Base-by-base conservation (phyloP, 2,797 vertebrate species). In the Cyclopterus lumpus region DNA sequence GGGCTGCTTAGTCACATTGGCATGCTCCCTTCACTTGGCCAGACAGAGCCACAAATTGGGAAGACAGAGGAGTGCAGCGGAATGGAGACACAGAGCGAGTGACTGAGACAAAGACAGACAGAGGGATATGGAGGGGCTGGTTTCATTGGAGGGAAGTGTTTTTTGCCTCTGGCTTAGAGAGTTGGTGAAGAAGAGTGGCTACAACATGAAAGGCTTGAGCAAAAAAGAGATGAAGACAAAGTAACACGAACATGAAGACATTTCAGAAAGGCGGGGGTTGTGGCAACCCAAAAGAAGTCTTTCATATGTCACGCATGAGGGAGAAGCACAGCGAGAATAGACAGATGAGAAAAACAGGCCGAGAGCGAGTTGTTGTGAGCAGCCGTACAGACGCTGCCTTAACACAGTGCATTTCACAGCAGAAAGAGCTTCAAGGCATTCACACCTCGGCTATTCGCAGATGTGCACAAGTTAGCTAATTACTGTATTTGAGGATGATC, bases 1-100 rank as follows among this genome's bases (percentile, higher is more conserved):
- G 86, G 92, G 78, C 92, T 84, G 79, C 87, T 87, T 87, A 81
- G 89, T 93, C 90, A 89, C 88, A 85, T 79, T 40, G 88, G 86
- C 84, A 58, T 82, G 83, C 80, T 80, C 81, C 75, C 87, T 83
- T 90, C 82, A 65, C 67, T 77, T 22, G 24, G 64, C 81, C 88
- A 81, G 90, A 94, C 90, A 92, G 67, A 93, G 76, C 89, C 94
- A 30, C 94, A 93, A 94, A 95, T 94, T 94, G 86, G 87, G 83
- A 67, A 81, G 83, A 86, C 93, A 87, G 91, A 92, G 67, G 69
- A 75, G 54, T 38, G 34, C 57, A 54, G 58, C 30, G 7, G 60
- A 76, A 81, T 26, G 54, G 77, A 80, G 75, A 74, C 8, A 2
- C 18, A 34, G 72, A 73, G 81, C 5, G 57, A 83, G 76, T 11